Evolutionary conservation across 2,888 invertebrate species (phyloP), one percentile per base, ranked within the genome.

Genomic region (Matsumyia berberina): DNA sequence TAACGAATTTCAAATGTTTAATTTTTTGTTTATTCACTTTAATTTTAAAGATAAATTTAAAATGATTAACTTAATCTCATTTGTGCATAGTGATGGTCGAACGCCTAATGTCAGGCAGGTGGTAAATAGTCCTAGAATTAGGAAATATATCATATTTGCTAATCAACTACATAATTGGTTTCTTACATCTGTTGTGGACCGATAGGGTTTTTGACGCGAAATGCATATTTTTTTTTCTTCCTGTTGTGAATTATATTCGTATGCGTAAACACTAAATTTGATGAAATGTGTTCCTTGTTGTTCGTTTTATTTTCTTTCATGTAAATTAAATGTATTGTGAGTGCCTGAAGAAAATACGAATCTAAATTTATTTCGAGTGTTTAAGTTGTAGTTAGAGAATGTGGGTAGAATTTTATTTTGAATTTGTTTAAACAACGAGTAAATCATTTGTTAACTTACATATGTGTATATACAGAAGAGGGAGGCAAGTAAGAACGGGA

Each of bases 331-430:
- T 51, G 19, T 12, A 29, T 29, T 24, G 31, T 6, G 53, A 53
- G 53, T 53, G 53, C 53, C 31, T 53, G 33, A 31, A 1, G 29
- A 53, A 33, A 29, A 29, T 29, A 5, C 12, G n/a, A 29, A 12
- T 51, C 24, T 3, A 4, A 24, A 5, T 29, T n/a, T 24, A 4
- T 31, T 53, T 53, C 3, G 31, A 33, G 9, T 53, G 8, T 8
- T 53, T 53, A 2, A 15, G 33, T 53, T 53, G 53, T 53, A 53
- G 53, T 53, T 53, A 53, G 33, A 12, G 8, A 24, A 12, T 31
- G 31, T 31, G 7, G 31, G 9, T 53, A 15, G 12, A 49, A n/a
- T n/a, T 24, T 31, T 31, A 31, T 31, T 53, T 53, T 15, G 5
- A 15, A 44, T 15, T 44, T 49, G 11, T 46, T 49, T 49, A 49